Conservation (phyloP, 2,113 vertebrate species). For the Lophotis ruficrista region DNA sequence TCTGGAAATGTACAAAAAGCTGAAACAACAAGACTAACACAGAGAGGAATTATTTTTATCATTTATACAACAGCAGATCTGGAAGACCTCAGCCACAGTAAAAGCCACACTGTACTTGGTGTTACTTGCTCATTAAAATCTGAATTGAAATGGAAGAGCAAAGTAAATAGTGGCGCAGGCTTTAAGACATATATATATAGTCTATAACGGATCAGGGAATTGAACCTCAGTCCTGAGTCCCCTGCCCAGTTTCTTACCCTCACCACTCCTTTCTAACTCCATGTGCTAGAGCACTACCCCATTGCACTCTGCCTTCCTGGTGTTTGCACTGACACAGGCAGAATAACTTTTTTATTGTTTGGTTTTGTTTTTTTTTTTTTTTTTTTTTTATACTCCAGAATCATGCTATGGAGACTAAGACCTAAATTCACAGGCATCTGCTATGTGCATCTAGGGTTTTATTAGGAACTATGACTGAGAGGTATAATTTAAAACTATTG, state of each 20-base stretch:
- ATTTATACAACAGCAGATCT: neutral
- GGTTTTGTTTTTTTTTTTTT: no score
- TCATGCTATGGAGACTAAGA: neutral
- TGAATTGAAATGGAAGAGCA: neutral
- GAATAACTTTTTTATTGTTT: neutral
- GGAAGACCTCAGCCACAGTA: neutral
- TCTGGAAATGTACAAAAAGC: neutral
- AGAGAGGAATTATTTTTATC: neutral
- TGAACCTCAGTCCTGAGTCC: neutral
- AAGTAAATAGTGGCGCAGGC: neutral
- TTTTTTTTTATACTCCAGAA: neutral
- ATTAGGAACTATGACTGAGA: neutral
- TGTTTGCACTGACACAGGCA: neutral
- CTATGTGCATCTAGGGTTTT: neutral
- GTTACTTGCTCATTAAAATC: neutral
- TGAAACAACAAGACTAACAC: neutral
- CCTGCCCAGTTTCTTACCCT: neutral
- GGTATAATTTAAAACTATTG: constrained; percentile 4
- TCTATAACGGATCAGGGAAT: neutral
- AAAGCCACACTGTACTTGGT: neutral
- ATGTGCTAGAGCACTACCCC: neutral
- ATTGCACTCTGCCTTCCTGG: neutral
- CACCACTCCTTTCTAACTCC: neutral
- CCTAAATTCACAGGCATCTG: neutral
- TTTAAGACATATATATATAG: rapidly evolving